These are phyloP conservation scores for Laothoe populi DNA, from an alignment of 2,888 invertebrate genomes.

Conservation along the genomic window DNA sequence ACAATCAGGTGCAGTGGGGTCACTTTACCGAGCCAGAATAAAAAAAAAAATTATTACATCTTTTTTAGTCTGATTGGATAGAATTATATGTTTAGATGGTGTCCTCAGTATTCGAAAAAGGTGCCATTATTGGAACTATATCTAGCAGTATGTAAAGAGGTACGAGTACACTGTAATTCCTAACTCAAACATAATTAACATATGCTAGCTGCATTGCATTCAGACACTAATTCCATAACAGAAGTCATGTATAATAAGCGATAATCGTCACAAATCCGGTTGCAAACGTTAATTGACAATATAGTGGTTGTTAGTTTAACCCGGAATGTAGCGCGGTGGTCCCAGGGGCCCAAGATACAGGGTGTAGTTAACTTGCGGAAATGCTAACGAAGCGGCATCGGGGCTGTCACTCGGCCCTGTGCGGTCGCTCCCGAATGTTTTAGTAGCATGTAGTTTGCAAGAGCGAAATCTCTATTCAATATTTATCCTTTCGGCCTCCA, in stretches of 20 bases:
- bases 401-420: background rate
- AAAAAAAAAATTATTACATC: too few relatives aligned
- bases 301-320: constrained; percentile 39
- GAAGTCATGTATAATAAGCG: background rate
- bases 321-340: constrained; percentile 35
- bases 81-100: too few relatives aligned
- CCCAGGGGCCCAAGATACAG: constrained; percentile 34
- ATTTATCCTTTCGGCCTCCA: too few relatives aligned
- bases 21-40: too few relatives aligned
- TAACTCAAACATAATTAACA: background rate
- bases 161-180: too few relatives aligned
- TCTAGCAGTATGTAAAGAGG: too few relatives aligned
- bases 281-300: constrained; percentile 37
- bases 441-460: background rate
- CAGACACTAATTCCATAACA: background rate
- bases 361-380: constrained; percentile 27
- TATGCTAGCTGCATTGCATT: background rate
- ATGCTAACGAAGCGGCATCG: constrained; percentile 21
- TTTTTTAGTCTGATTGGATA: too few relatives aligned
- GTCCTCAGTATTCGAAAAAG: too few relatives aligned
- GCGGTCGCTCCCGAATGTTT: background rate
- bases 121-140: too few relatives aligned
- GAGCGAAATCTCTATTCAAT: background rate
- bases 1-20: too few relatives aligned
- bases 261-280: constrained; percentile 22